Evolutionary conservation across 2,797 vertebrate genomes (phyloP), one percentile per base, ranked within the genome.

Genomic region (Cryptoprocta ferox): DNA sequence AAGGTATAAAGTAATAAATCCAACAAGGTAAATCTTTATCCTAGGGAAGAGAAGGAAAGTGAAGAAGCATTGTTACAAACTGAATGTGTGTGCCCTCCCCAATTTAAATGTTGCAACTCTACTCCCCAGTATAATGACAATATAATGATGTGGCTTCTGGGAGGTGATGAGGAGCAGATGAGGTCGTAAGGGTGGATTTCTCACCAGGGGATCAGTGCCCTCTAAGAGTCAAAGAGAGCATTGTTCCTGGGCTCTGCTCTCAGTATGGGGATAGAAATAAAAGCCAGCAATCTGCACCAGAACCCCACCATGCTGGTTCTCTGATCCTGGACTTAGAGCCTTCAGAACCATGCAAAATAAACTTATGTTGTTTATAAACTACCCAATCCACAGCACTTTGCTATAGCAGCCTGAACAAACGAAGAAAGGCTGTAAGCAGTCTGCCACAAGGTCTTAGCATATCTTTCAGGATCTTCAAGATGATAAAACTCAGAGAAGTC

Each of bases 1-100:
- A 39, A 42, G 1, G 1, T 30, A 0, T 24, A 42, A 6, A 11
- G 2, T n/a, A 7, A 6, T n/a, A 66, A 53, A 86, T 48, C 32
- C 21, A 53, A 3, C 11, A 80, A 75, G 42, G 21, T 59, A 19
- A 37, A 78, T 56, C 14, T 26, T 8, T 1, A 56, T 39, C 6
- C 32, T 21, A 35, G 53, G 6, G 5, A 71, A 12, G 32, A 61
- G 8, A 13, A 30, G 14, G 32, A 14, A 35, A 18, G 0, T 39
- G 24, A 6, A 11, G 4, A 18, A 37, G 4, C 15, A 35, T 0
- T 82, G 15, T 61, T 82, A 66, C 5, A 30, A 39, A 81, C 6
- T 45, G 19, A 82, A 37, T 35, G 50, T 28, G 12, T 70, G 13
- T 35, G 10, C 24, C 7, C 28, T 30, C 37, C 21, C 37, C 59